phyloP scores from a whole-genome alignment of 2,888 invertebrate genomes.

The Copidosoma aretas region DNA sequence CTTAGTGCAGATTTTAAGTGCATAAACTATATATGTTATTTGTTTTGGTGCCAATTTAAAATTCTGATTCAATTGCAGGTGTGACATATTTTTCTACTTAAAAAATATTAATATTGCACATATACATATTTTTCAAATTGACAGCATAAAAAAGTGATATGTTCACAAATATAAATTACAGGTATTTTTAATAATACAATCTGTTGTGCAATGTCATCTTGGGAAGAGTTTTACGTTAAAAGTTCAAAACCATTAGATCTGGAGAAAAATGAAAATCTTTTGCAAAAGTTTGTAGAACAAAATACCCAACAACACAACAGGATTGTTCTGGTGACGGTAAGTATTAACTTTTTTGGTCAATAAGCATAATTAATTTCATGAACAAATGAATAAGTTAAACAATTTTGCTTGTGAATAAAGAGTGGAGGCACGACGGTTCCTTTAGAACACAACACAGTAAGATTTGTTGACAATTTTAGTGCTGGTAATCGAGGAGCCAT shows the following conservation, averaged over 20 bases:
- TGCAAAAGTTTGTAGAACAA: constrained; percentile 77
- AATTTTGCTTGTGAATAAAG: constrained; percentile 60
- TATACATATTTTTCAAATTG: too few relatives aligned
- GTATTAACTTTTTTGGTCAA: constrained; percentile 49
- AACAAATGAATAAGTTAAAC: constrained; percentile 10
- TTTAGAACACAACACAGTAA: constrained; percentile 93
- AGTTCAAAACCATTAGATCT: constrained; percentile 81
- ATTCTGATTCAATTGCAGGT: too few relatives aligned
- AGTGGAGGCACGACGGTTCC: constrained; percentile 98
- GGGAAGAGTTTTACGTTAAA: constrained; percentile 85
- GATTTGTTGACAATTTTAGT: constrained; percentile 99
- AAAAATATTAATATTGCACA: too few relatives aligned
- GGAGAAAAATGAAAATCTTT: constrained; percentile 73
- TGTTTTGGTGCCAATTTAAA: too few relatives aligned
- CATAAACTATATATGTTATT: too few relatives aligned
- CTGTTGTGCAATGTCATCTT: constrained; percentile 63
- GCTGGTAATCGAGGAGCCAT: constrained; percentile 94
- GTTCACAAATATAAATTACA: too few relatives aligned
- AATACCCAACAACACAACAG: constrained; percentile 73
- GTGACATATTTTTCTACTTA: too few relatives aligned
- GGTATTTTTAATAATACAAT: too few relatives aligned
- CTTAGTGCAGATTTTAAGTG: too few relatives aligned
- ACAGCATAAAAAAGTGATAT: too few relatives aligned
- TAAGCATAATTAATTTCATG: neutral
- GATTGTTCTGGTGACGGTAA: constrained; percentile 82